Conservation (phyloP, 2,888 invertebrate genomes). For the Noctua pronuba region DNA sequence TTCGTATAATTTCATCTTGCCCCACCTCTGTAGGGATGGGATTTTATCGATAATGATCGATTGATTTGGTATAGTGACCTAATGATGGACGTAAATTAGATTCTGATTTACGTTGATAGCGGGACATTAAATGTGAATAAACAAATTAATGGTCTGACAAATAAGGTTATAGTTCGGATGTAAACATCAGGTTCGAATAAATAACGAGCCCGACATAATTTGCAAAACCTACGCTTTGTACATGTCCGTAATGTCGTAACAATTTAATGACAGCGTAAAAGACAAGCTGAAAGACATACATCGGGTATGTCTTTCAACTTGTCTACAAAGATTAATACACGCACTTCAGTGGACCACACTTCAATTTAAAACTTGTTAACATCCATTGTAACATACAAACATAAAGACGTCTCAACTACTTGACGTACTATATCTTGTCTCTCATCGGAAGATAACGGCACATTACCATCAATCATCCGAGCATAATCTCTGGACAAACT, state of each 20-base stretch:
- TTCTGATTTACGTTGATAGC: slow-evolving; percentile 13
- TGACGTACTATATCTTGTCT: slow-evolving; percentile 56
- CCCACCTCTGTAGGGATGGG: slow-evolving; percentile 81
- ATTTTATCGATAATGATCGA: slow-evolving; percentile 59
- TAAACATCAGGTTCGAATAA: not conserved
- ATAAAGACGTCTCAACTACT: slow-evolving; percentile 61
- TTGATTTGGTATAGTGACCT: slow-evolving; percentile 48
- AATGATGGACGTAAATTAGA: slow-evolving; percentile 3
- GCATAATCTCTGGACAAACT: slow-evolving; percentile 55
- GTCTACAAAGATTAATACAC: slow-evolving; percentile 59
- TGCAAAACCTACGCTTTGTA: slow-evolving; percentile 44
- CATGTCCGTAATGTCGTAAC: slow-evolving; percentile 33
- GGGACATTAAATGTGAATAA: slow-evolving; percentile 5
- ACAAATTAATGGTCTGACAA: not conserved
- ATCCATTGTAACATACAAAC: slow-evolving; percentile 51
- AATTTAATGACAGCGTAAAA: slow-evolving; percentile 33
- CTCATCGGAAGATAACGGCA: slow-evolving; percentile 61
- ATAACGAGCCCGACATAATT: slow-evolving; percentile 31
- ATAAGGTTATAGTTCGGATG: slow-evolving; percentile 3
- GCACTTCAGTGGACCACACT: slow-evolving; percentile 48
- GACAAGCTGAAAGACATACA: too few species aligned
- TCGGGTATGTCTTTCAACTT: slow-evolving; percentile 43
- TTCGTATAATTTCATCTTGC: slow-evolving; percentile 88
- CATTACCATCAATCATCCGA: slow-evolving; percentile 67
- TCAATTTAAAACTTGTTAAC: slow-evolving; percentile 61